Percentiles rank a stretch among this genome's conserved stretches.
Conservation (phyloP, 2,797 vertebrate species). For the Eutrigla gurnardus region DNA sequence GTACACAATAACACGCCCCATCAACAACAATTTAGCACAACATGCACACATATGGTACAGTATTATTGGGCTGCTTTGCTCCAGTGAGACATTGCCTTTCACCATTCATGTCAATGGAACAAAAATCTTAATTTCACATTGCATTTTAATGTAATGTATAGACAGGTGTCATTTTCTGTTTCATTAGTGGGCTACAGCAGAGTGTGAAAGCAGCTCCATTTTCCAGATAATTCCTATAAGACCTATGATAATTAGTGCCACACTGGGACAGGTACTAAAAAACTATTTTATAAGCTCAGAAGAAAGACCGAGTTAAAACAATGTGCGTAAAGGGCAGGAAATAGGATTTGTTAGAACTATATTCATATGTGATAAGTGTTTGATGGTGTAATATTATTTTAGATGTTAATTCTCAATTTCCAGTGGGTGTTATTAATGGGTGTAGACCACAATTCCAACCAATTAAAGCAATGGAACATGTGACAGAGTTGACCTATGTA, state of each 20-base stretch:
- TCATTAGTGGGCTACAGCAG: too few relatives aligned
- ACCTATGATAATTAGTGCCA: not conserved
- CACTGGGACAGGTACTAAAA: not conserved
- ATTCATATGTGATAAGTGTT: too few relatives aligned
- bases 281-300: not conserved
- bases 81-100: not conserved
- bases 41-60: not conserved
- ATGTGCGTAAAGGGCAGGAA: not conserved
- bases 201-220: too few relatives aligned
- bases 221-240: too few relatives aligned
- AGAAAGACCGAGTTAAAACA: too few relatives aligned
- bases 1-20: not conserved
- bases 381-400: too few relatives aligned
- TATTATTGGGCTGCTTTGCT: not conserved
- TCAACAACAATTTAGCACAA: not conserved
- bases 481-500: too few relatives aligned
- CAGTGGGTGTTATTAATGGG: too few relatives aligned
- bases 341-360: too few relatives aligned
- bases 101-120: not conserved
- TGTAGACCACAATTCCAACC: too few relatives aligned
- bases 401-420: too few relatives aligned
- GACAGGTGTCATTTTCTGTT: not conserved
- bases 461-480: too few relatives aligned
- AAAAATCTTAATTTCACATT: not conserved
- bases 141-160: not conserved